Evolutionary conservation across 2,797 vertebrate species (phyloP).

Genomic region (Aulostomus chinensis): DNA sequence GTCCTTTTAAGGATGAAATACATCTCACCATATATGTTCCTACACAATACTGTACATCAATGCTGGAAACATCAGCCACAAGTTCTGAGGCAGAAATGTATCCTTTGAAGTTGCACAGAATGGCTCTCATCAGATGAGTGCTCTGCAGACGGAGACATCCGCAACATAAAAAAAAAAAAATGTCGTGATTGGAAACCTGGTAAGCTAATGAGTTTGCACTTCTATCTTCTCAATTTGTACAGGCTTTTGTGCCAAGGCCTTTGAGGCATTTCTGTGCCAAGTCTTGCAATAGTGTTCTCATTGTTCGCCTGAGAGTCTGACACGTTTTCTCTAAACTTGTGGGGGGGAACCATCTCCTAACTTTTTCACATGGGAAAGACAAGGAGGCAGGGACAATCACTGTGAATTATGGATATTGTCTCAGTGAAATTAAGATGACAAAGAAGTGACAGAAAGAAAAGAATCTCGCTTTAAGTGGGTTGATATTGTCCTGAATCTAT

Average conservation of each 20-base stretch:
- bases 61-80: conserved; percentile 35
- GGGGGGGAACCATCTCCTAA: conserved; percentile 63
- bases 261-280: conserved; percentile 77
- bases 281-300: conserved; percentile 76
- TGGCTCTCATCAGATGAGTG: conserved; percentile 69
- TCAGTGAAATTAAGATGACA: conserved; percentile 72
- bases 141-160: conserved; percentile 62
- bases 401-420: conserved; percentile 71
- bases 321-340: conserved; percentile 39
- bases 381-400: conserved; percentile 44
- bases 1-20: conserved; percentile 27
- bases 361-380: conserved; percentile 68
- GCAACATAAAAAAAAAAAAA: conserved; percentile 57
- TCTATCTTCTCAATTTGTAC: conserved; percentile 80
- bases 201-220: conserved; percentile 83
- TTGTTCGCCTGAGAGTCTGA: conserved; percentile 69
- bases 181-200: conserved; percentile 74
- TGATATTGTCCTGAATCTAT: conserved; percentile 59
- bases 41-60: conserved; percentile 54
- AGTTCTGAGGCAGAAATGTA: conserved; percentile 48
- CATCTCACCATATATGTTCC: conserved; percentile 33
- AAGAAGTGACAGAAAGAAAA: conserved; percentile 45
- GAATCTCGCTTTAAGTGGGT: conserved; percentile 48
- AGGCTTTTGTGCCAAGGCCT: conserved; percentile 80
- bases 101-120: conserved; percentile 75